phyloP scores from a whole-genome alignment of 2,113 vertebrate species.

The Pampusana beccarii region DNA sequence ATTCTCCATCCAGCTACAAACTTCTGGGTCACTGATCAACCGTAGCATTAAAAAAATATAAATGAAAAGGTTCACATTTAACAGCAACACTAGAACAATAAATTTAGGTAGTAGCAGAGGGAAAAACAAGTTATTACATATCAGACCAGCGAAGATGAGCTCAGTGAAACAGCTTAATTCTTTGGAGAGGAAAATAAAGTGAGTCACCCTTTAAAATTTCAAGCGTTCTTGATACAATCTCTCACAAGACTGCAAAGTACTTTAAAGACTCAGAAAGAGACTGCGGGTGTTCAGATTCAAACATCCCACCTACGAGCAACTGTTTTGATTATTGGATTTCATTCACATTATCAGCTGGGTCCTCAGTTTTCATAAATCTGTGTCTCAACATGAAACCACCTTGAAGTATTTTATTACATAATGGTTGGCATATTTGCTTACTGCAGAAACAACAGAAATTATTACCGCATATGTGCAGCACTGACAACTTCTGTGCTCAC shows the following conservation, averaged over 20 bases:
- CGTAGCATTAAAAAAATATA: not conserved
- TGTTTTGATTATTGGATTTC: not conserved
- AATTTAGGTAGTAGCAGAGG: not conserved
- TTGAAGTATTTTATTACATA: not conserved
- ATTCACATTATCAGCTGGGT: not conserved
- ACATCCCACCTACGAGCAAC: not conserved
- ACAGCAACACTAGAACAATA: not conserved
- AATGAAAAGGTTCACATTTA: not conserved
- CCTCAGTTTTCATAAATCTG: not conserved
- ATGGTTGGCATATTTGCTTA: not conserved
- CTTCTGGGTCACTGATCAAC: not conserved
- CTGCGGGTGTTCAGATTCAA: not conserved
- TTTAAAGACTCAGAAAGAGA: not conserved
- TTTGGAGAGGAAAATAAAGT: constrained; percentile 36
- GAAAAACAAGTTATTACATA: constrained; percentile 53
- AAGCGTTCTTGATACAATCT: not conserved
- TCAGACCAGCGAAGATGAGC: constrained; percentile 15
- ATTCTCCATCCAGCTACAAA: not conserved
- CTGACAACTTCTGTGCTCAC: not conserved
- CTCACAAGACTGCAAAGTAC: not conserved
- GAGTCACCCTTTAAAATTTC: constrained; percentile 52
- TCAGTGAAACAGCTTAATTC: constrained; percentile 39
- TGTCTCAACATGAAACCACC: not conserved
- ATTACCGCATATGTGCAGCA: not conserved
- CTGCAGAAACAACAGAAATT: not conserved